phyloP scores from a whole-genome alignment of 2,797 vertebrate genomes.

The Alosa sapidissima region DNA sequence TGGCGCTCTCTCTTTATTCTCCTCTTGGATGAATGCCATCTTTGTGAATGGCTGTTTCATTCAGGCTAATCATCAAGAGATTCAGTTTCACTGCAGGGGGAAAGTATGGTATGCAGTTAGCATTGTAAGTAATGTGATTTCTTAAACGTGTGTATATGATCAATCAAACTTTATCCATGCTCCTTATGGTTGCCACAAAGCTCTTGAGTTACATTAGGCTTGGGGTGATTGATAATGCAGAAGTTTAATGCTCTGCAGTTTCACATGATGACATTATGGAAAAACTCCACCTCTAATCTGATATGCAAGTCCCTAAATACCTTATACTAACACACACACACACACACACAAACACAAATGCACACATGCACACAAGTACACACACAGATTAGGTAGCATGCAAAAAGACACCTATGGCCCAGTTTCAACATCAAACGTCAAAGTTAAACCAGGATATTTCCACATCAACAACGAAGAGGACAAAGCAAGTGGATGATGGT shows the following conservation, averaged over 20 bases:
- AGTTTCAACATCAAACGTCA: slow-evolving; percentile 14
- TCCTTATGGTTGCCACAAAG: slow-evolving; percentile 19
- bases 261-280: slow-evolving; percentile 19
- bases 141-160: slow-evolving; percentile 20
- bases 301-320: background rate
- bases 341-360: background rate
- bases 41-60: slow-evolving; percentile 99
- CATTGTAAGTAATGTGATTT: slow-evolving; percentile 11
- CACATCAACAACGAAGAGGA: slow-evolving; percentile 12
- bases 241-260: background rate
- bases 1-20: slow-evolving; percentile 73
- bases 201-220: slow-evolving; percentile 19
- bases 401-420: slow-evolving; percentile 24
- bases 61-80: slow-evolving; percentile 99
- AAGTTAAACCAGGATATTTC: slow-evolving; percentile 19
- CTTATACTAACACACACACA: background rate
- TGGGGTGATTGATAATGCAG: slow-evolving; percentile 1
- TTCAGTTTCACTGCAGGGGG: slow-evolving; percentile 98
- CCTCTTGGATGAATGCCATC: slow-evolving; percentile 95
- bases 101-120: slow-evolving; percentile 87
- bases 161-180: slow-evolving; percentile 13
- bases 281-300: background rate
- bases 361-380: background rate
- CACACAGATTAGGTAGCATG: background rate
- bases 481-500: slow-evolving; percentile 23